phyloP scores from a whole-genome alignment of 2,113 vertebrate species.

The Vulpes vulpes region DNA sequence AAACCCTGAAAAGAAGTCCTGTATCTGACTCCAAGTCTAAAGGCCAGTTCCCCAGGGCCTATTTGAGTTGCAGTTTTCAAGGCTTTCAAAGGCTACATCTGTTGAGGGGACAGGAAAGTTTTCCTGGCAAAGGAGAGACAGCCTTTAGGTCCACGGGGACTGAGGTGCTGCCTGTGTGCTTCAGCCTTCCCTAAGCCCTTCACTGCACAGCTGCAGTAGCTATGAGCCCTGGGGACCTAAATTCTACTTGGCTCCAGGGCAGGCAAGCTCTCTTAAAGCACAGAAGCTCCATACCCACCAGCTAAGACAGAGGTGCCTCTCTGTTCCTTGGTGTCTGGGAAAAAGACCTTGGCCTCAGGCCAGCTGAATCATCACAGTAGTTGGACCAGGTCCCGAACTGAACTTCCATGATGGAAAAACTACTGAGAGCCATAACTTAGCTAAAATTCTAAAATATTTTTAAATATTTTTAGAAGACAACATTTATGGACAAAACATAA shows the following conservation, averaged over 20 bases:
- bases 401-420: neutral
- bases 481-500: neutral
- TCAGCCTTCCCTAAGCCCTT: neutral
- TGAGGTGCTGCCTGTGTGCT: neutral
- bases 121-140: neutral
- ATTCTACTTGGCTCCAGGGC: neutral
- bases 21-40: neutral
- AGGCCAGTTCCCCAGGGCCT: neutral
- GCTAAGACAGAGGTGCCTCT: neutral
- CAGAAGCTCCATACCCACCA: neutral
- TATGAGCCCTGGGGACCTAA: neutral
- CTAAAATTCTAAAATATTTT: conserved; percentile 38
- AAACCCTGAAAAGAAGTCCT: neutral
- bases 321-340: neutral
- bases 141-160: neutral
- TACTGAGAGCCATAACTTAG: neutral
- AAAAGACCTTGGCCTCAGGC: neutral
- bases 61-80: neutral
- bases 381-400: neutral
- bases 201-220: neutral
- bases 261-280: neutral
- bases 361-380: neutral
- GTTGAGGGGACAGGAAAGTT: neutral
- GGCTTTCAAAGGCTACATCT: neutral
- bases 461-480: conserved; percentile 37